Conservation (phyloP, 2,113 vertebrate species). For the Chaetops frenatus region DNA sequence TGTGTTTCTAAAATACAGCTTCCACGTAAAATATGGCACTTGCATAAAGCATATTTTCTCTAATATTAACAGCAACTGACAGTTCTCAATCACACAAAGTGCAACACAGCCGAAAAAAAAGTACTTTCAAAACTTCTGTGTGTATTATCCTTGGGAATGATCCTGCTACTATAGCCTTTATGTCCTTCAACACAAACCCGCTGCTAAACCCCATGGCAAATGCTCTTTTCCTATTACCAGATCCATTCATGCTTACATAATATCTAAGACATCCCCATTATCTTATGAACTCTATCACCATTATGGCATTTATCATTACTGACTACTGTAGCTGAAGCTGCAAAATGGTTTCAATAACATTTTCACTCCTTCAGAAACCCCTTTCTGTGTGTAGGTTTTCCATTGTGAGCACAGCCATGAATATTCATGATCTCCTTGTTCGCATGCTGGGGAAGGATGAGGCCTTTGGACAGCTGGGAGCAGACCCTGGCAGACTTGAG, state of each 20-base stretch:
- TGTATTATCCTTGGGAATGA: neutral
- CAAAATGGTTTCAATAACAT: slow-evolving; percentile 42
- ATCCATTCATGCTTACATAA: slow-evolving; percentile 36
- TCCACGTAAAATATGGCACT: neutral
- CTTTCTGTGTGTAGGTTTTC: slow-evolving; percentile 7
- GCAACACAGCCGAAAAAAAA: neutral
- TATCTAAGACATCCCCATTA: slow-evolving; percentile 24
- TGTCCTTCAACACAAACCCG: neutral
- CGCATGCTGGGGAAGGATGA: slow-evolving; percentile 56
- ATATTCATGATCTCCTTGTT: slow-evolving; percentile 72
- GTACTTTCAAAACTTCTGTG: neutral
- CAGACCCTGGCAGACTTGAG: slow-evolving; percentile 64
- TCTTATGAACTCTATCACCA: slow-evolving; percentile 20
- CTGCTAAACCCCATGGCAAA: neutral
- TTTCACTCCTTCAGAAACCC: slow-evolving; percentile 28
- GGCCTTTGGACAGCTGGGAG: slow-evolving; percentile 39
- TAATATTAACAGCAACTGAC: neutral
- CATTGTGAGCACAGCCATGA: slow-evolving; percentile 66
- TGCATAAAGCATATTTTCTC: neutral
- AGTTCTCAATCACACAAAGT: neutral
- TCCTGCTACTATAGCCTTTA: neutral
- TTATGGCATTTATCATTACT: slow-evolving; percentile 36
- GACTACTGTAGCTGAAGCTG: slow-evolving; percentile 49
- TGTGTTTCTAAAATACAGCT: neutral
- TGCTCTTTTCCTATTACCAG: slow-evolving; percentile 8